A percentile compares a stretch with the other conserved stretches of the same genome.
phyloP scores from a whole-genome alignment of 64 coral and sea anemone genomes.

The Montipora efflorescens region DNA sequence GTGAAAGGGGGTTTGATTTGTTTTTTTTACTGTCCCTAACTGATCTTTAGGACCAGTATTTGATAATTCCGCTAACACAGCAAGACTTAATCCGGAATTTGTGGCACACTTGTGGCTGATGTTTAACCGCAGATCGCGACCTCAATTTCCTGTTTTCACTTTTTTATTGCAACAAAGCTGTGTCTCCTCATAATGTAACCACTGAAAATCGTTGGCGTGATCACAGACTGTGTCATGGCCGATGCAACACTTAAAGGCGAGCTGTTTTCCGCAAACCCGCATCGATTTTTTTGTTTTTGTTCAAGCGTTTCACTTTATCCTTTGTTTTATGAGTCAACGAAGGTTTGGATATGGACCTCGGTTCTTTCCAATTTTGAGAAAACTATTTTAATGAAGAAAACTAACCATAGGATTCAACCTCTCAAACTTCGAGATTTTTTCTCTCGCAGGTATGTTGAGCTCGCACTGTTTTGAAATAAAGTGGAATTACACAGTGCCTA shows the following conservation, averaged over 20 bases:
- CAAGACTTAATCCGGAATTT: slow-evolving; percentile 8
- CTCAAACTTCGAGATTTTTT: background rate
- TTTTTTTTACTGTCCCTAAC: background rate
- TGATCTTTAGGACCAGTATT: background rate
- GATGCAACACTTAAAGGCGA: background rate
- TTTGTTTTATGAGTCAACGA: too few species aligned
- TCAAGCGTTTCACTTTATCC: too few species aligned
- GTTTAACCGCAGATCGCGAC: background rate
- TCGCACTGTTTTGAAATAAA: background rate
- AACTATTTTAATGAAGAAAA: background rate
- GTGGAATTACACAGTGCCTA: background rate
- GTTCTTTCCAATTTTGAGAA: too few species aligned
- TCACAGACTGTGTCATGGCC: background rate
- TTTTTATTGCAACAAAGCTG: background rate
- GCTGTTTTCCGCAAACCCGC: too few species aligned
- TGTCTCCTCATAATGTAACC: too few species aligned
- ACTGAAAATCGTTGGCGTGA: background rate
- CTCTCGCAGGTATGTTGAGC: background rate
- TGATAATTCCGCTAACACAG: slow-evolving; percentile 11
- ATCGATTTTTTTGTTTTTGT: too few species aligned
- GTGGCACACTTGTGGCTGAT: background rate
- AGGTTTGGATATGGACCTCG: too few species aligned
- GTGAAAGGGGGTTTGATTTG: background rate
- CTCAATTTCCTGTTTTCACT: background rate
- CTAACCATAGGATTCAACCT: background rate